phyloP scores from a whole-genome alignment of 2,113 vertebrate species.

The Hippocampus barbouri region DNA sequence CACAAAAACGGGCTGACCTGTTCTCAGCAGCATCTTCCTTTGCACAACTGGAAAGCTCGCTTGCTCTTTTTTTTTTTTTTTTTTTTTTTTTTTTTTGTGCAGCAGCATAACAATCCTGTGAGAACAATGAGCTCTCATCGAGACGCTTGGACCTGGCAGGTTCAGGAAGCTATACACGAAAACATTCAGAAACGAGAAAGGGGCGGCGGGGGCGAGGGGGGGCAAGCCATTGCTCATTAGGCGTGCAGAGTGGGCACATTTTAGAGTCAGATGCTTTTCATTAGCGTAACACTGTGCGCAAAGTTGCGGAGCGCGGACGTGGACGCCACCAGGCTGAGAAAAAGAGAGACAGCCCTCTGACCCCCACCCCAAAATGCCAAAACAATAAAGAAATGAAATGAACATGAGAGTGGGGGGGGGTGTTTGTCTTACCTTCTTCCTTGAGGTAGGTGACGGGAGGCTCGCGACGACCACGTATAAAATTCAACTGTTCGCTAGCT shows the following conservation, averaged over 20 bases:
- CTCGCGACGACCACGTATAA: not conserved
- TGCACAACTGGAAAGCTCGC: not conserved
- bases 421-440: not conserved
- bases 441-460: not conserved
- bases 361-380: not conserved
- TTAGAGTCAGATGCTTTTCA: slow-evolving; percentile 1
- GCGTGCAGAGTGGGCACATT: slow-evolving; percentile 5
- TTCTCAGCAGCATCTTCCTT: not conserved
- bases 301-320: not conserved
- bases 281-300: not conserved
- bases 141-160: not conserved
- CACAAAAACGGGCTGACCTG: not conserved
- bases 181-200: not conserved
- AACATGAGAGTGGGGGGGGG: not conserved
- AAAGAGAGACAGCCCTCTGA: not conserved
- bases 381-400: not conserved
- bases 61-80: not conserved
- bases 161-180: not conserved
- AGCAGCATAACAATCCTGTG: slow-evolving; percentile 36
- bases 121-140: slow-evolving; percentile 59
- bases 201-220: too few species aligned
- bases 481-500: not conserved
- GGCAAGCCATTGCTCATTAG: not conserved
- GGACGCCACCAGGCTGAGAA: not conserved
- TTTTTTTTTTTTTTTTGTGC: slow-evolving; percentile 7